phyloP scores from a whole-genome alignment of 2,797 vertebrate species.

The Clarias laeviceps region DNA sequence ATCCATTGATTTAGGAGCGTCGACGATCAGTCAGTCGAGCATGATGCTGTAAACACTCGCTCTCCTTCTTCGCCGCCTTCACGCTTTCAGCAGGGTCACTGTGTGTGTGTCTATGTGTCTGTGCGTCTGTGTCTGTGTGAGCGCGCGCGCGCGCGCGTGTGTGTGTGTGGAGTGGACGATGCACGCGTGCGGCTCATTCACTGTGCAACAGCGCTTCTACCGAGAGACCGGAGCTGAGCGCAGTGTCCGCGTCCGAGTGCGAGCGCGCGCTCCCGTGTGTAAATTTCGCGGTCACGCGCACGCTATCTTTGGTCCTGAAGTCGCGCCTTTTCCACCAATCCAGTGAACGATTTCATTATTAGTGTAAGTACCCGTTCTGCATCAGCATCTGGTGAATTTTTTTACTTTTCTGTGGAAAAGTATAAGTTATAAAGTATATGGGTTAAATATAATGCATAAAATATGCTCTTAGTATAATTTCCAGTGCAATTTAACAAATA shows the following conservation, averaged over 20 bases:
- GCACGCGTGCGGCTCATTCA: conserved; percentile 68
- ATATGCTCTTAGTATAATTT: neutral
- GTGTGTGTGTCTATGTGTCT: conserved; percentile 19
- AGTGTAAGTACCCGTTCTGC: neutral
- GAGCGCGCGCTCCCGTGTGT: conserved; percentile 48
- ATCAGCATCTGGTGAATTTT: neutral
- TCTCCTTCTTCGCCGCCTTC: conserved; percentile 55
- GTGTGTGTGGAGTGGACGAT: conserved; percentile 58
- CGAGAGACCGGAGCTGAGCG: conserved; percentile 64
- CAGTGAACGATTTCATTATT: neutral
- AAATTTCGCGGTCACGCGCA: conserved; percentile 29
- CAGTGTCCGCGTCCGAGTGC: conserved; percentile 66
- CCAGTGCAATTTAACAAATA: neutral
- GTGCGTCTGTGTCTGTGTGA: neutral
- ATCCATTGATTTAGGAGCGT: conserved; percentile 77
- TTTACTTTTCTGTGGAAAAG: neutral
- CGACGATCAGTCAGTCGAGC: conserved; percentile 68
- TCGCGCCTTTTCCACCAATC: conserved; percentile 27
- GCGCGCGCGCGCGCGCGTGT: neutral
- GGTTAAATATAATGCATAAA: neutral
- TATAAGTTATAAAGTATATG: neutral
- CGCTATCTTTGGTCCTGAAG: conserved; percentile 51
- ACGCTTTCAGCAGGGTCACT: conserved; percentile 41
- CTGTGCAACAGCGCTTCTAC: conserved; percentile 75
- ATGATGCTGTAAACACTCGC: conserved; percentile 56